Percentiles rank a stretch among this genome's conserved stretches.
These are phyloP conservation scores for Penaeus vannamei DNA, from an alignment of 1,140 invertebrate genomes.

Conservation along the genomic window DNA sequence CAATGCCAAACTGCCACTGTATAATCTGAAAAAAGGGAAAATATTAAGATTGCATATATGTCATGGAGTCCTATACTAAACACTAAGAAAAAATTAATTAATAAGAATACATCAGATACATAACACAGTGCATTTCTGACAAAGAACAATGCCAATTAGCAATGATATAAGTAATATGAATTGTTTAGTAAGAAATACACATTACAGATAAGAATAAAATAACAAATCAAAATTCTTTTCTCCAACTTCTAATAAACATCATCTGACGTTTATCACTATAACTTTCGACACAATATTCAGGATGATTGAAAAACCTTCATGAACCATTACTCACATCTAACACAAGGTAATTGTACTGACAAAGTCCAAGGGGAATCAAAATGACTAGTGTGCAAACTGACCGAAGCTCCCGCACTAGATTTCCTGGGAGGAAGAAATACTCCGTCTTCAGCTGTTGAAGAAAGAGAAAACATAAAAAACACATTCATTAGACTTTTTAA, in stretches of 20 bases:
- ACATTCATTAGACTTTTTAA: neutral
- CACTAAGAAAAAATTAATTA: no score
- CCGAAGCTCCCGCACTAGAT: neutral
- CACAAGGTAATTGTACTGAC: constrained; percentile 38
- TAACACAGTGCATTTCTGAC: no score
- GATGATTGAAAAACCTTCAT: no score
- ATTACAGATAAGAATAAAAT: no score
- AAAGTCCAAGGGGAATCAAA: constrained; percentile 11
- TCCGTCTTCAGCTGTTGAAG: constrained; percentile 26
- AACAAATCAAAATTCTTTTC: no score
- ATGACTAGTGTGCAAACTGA: constrained; percentile 10
- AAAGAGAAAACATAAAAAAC: neutral
- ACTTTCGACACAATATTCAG: neutral
- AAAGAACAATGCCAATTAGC: no score
- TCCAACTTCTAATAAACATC: neutral
- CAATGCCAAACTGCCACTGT: constrained; percentile 45
- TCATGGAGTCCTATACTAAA: neutral
- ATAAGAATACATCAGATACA: neutral
- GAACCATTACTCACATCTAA: constrained; percentile 38
- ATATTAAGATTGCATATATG: neutral
- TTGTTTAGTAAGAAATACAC: no score
- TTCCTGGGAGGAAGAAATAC: constrained; percentile 11
- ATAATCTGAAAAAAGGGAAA: constrained; percentile 18
- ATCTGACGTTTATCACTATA: neutral
- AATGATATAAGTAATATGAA: no score